Evolutionary conservation across 1,140 invertebrate species (phyloP).

Genomic region (Megalopta genalis): DNA sequence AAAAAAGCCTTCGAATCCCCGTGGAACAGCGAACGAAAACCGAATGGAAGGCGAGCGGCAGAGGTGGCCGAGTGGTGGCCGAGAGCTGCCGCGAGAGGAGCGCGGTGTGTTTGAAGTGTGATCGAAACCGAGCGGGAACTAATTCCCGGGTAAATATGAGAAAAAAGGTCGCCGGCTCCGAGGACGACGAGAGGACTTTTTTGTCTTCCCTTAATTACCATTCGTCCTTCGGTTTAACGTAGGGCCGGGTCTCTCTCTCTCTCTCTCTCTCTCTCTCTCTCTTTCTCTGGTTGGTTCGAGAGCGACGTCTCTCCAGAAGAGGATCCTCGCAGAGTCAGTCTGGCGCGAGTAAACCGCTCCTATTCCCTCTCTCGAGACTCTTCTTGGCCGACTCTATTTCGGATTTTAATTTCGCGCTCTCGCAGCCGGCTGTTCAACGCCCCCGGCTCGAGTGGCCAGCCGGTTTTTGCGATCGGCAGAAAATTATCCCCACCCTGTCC

Average conservation of each 20-base stretch:
- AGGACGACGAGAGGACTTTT: constrained; percentile 23
- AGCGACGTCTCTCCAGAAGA: not conserved
- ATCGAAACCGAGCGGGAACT: not conserved
- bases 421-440: not conserved
- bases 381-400: too few relatives aligned
- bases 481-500: too few relatives aligned
- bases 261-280: too few relatives aligned
- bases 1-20: constrained; percentile 7
- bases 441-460: not conserved
- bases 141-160: constrained; percentile 33
- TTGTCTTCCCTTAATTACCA: constrained; percentile 37
- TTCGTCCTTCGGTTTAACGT: not conserved
- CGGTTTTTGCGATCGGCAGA: not conserved
- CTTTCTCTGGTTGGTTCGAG: not conserved
- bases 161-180: not conserved
- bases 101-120: not conserved
- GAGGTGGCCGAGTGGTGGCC: too few relatives aligned
- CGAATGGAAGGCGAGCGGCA: not conserved
- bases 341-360: not conserved
- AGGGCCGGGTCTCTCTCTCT: not conserved
- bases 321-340: not conserved
- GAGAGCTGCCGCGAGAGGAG: too few relatives aligned
- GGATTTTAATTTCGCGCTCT: constrained; percentile 7
- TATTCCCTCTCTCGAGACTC: too few relatives aligned
- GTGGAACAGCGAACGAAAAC: not conserved